phyloP scores from a whole-genome alignment of 1,140 invertebrate species.

The Scaptomyza hsui region DNA sequence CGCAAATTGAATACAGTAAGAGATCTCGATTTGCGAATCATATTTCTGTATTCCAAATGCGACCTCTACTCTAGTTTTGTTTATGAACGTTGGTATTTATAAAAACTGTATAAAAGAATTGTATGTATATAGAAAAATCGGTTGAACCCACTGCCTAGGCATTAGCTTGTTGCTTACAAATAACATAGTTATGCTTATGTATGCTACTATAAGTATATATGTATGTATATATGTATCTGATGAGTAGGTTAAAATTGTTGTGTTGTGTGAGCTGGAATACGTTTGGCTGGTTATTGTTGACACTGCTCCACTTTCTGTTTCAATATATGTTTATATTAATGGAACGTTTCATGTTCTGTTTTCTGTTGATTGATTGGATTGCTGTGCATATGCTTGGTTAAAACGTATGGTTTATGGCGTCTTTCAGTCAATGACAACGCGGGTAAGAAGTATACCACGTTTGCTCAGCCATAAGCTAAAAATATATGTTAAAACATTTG shows the following conservation, averaged over 20 bases:
- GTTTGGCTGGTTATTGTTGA: slow-evolving; percentile 60
- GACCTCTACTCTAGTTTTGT: slow-evolving; percentile 8
- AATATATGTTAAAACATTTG: slow-evolving; percentile 23
- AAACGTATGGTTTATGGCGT: slow-evolving; percentile 66
- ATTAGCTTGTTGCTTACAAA: slow-evolving; percentile 53
- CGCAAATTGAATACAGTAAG: slow-evolving; percentile 11
- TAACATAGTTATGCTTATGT: slow-evolving; percentile 45
- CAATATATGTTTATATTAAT: slow-evolving; percentile 30
- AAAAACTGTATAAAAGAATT: slow-evolving; percentile 46
- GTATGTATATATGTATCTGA: slow-evolving; percentile 9
- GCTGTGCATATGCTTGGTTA: slow-evolving; percentile 63
- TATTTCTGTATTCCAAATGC: slow-evolving; percentile 3
- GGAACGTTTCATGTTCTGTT: slow-evolving; percentile 66
- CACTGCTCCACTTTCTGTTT: slow-evolving; percentile 27
- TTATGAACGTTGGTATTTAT: slow-evolving; percentile 14
- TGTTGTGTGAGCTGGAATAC: slow-evolving; percentile 68
- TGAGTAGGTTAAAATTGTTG: slow-evolving; percentile 18
- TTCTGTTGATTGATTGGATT: slow-evolving; percentile 34
- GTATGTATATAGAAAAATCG: slow-evolving; percentile 48
- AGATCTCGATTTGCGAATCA: neutral
- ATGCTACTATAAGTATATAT: slow-evolving; percentile 21
- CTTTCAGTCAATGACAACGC: slow-evolving; percentile 87
- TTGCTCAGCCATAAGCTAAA: slow-evolving; percentile 88
- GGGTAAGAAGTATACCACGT: slow-evolving; percentile 87
- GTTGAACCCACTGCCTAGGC: slow-evolving; percentile 53